Base-by-base conservation (phyloP, 2,888 invertebrate genomes). In the Oxytorus armatus region DNA sequence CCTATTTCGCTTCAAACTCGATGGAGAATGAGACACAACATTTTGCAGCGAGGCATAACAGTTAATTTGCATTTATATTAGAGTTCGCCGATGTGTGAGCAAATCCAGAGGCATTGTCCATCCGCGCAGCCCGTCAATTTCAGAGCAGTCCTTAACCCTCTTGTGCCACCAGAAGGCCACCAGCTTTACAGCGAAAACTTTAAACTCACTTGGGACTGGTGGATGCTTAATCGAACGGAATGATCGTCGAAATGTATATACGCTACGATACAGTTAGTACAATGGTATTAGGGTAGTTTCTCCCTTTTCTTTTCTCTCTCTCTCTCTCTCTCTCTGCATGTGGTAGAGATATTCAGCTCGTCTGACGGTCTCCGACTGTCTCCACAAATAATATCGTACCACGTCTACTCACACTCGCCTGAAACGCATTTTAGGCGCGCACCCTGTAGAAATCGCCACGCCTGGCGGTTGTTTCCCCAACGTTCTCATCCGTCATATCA, bases 21-120 rank as follows among this genome's bases (percentile, higher is more conserved):
- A 69, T 59, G 78, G 63, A 55, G 57, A 55, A 69, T 39, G 49
- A 63, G 70, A 70, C 49, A 61, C 55, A 75, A 74, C 70, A 79
- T 57, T 79, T 68, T 79, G 23, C 69, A 65, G 74, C 68, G 72
- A 80, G 57, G 76, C 75, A 80, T 82, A 79, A 81, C 80, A 77
- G 82, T 82, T 82, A 86, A 89, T 89, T 89, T 89, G 88, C 89
- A 89, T 89, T 89, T 89, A 89, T 89, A 89, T 89, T 89, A 89
- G 88, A 83, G 86, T 84, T 84, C 85, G 82, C 79, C 85, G 87
- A 81, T 86, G 85, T 86, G 87, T 85, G 85, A 80, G 83, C 83
- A 84, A 79, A 84, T 82, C 85, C 76, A 61, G 42, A 66, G 61
- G 73, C 66, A 86, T 88, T 88, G 88, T 89, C 85, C 84, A 81